Conservation (phyloP, 2,888 invertebrate species). For the Dendrolimus pini region DNA sequence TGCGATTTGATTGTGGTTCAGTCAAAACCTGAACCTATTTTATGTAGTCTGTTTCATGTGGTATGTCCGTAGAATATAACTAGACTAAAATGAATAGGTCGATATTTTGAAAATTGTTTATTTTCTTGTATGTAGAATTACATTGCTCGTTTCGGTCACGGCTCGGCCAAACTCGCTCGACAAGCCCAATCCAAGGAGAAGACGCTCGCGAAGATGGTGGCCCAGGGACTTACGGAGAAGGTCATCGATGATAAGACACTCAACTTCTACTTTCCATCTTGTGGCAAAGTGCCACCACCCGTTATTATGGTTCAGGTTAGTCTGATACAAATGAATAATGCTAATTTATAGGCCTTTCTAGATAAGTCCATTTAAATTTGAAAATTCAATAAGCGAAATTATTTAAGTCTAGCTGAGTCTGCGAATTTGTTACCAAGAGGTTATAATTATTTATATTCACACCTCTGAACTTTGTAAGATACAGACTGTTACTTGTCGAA, state of each 20-base stretch:
- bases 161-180: conserved; percentile 97
- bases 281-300: conserved; percentile 98
- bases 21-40: no score
- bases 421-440: no score
- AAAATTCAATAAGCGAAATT: background rate
- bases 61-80: no score
- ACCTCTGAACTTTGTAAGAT: background rate
- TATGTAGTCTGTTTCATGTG: no score
- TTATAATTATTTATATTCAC: background rate
- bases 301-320: conserved; percentile 97
- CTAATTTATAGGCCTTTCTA: conserved; percentile 1
- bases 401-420: no score
- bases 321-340: background rate
- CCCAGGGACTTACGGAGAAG: conserved; percentile 97
- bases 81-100: no score
- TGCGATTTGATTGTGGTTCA: no score
- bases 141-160: conserved; percentile 99
- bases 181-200: conserved; percentile 99
- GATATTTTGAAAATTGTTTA: background rate
- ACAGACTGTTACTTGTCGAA: no score
- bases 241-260: conserved; percentile 93
- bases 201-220: conserved; percentile 99
- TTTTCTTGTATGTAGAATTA: conserved; percentile 82
- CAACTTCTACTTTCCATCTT: conserved; percentile 96
- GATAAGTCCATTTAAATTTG: background rate